These are phyloP conservation scores for Aphrophora alni DNA, from an alignment of 2,888 invertebrate genomes.

Conservation along the genomic window DNA sequence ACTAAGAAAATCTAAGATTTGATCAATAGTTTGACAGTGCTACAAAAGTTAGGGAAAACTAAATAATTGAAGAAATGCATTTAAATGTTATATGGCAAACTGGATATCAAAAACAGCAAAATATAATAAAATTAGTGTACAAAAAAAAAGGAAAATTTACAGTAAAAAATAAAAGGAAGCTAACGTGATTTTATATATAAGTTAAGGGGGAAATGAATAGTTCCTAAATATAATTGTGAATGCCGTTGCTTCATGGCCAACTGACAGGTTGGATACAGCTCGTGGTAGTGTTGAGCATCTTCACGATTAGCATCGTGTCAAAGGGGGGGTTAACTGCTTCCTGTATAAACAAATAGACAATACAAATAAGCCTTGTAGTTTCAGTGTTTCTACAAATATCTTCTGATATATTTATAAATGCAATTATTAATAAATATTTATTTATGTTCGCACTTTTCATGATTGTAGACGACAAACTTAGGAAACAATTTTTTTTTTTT, in stretches of 20 bases:
- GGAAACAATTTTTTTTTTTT: too few relatives aligned
- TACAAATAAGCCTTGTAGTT: too few relatives aligned
- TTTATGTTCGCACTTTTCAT: too few relatives aligned
- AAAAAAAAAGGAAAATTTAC: background rate
- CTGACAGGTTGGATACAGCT: background rate
- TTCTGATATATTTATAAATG: too few relatives aligned
- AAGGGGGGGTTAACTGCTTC: background rate
- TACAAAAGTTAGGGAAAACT: background rate
- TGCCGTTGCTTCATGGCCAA: background rate
- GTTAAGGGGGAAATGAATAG: background rate
- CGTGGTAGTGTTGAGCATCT: background rate
- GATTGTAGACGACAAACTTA: too few relatives aligned
- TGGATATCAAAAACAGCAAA: background rate
- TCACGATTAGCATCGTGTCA: background rate
- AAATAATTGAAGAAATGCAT: background rate
- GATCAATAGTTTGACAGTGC: background rate
- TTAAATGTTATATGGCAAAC: background rate
- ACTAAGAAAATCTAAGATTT: background rate
- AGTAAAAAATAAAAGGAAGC: background rate
- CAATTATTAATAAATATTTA: too few relatives aligned
- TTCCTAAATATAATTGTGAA: constrained; percentile 2
- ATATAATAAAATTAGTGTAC: background rate
- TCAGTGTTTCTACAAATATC: too few relatives aligned
- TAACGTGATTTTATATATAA: background rate
- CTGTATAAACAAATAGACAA: background rate